Percentiles rank a stretch among this genome's conserved stretches.
Evolutionary conservation across 1,140 invertebrate species (phyloP).

Genomic region (Drosophila busckii): DNA sequence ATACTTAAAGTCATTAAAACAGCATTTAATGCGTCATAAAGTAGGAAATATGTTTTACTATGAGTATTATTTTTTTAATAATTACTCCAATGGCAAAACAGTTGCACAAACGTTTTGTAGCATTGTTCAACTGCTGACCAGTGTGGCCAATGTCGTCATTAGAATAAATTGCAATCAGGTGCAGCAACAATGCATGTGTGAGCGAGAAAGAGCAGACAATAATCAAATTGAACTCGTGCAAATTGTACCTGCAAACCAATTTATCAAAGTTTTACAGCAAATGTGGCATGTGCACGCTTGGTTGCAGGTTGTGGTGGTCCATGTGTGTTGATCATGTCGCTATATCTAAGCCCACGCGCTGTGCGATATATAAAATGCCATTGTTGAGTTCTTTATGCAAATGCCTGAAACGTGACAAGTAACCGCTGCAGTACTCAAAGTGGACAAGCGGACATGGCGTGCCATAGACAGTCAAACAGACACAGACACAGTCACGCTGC

Average conservation of each 20-base stretch:
- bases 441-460: constrained; percentile 13
- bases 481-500: constrained; percentile 23
- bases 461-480: constrained; percentile 14
- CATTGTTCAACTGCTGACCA: constrained; percentile 25
- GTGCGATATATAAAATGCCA: constrained; percentile 54
- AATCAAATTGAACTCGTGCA: constrained; percentile 35
- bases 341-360: constrained; percentile 33
- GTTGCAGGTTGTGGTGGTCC: constrained; percentile 4
- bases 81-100: constrained; percentile 2
- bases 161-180: constrained; percentile 54
- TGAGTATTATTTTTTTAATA: neutral
- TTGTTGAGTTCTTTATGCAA: constrained; percentile 59
- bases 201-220: constrained; percentile 2
- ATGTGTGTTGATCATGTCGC: constrained; percentile 40
- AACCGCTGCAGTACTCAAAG: constrained; percentile 26
- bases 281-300: neutral
- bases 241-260: constrained; percentile 43
- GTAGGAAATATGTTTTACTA: neutral
- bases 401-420: constrained; percentile 67
- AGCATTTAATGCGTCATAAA: too few species aligned
- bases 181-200: constrained; percentile 2
- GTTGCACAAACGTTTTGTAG: constrained; percentile 1
- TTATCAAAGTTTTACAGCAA: constrained; percentile 37
- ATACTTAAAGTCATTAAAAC: too few species aligned
- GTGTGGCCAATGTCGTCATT: constrained; percentile 44